phyloP scores from a whole-genome alignment of 2,888 invertebrate species.

The Hypomecis punctinalis region DNA sequence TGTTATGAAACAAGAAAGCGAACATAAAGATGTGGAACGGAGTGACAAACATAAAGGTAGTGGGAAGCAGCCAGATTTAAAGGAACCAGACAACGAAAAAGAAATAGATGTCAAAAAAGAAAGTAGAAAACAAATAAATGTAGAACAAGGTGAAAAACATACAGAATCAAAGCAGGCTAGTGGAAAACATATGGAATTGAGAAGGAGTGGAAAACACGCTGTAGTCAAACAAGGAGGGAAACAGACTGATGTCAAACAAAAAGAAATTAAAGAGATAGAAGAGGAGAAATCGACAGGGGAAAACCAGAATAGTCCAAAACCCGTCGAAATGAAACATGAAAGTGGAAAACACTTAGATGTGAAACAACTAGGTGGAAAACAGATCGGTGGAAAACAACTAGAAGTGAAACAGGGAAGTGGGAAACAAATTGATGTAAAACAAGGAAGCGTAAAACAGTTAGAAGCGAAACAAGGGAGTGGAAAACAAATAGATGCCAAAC shows the following conservation, averaged over 20 bases:
- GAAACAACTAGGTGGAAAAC: conserved; percentile 2
- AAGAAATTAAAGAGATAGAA: conserved; percentile 1
- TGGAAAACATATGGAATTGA: conserved; percentile 13
- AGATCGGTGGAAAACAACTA: background rate
- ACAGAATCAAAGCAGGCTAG: conserved; percentile 4
- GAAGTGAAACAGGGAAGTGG: background rate
- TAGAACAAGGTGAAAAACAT: conserved; percentile 7
- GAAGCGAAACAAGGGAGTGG: background rate
- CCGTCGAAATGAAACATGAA: background rate
- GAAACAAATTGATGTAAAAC: background rate
- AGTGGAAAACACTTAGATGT: background rate
- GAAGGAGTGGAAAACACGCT: conserved; percentile 11
- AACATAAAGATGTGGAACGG: background rate
- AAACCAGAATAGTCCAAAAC: background rate
- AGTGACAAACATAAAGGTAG: background rate
- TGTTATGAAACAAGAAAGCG: background rate
- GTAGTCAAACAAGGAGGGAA: conserved; percentile 4
- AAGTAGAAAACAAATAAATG: background rate
- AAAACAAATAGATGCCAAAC: background rate
- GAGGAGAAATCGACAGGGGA: background rate
- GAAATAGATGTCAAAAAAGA: background rate
- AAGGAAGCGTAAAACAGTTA: background rate
- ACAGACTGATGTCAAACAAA: conserved; percentile 1
- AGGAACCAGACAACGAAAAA: background rate
- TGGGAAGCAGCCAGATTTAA: background rate